phyloP scores from a whole-genome alignment of 2,888 invertebrate genomes.

The Thalpophila matura region DNA sequence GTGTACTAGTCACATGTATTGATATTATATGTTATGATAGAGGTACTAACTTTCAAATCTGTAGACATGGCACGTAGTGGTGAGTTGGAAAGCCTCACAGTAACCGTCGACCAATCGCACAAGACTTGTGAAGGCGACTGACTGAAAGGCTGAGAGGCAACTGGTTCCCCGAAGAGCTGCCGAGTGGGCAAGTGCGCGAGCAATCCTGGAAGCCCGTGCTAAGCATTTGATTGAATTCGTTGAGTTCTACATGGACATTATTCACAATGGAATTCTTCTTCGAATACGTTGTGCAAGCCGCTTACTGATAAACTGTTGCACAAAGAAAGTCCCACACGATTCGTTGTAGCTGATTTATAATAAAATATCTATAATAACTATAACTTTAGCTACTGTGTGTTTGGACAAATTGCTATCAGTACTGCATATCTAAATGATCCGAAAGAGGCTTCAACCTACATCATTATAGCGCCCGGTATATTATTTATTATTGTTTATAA shows the following conservation, averaged over 20 bases:
- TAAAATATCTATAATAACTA: constrained; percentile 39
- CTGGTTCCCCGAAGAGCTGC: constrained; percentile 73
- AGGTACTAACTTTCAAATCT: constrained; percentile 70
- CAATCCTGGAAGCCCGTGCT: constrained; percentile 82
- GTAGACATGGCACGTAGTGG: constrained; percentile 62
- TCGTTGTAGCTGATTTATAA: constrained; percentile 49
- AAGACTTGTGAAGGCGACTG: constrained; percentile 67
- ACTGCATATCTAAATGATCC: constrained; percentile 18
- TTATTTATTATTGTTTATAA: constrained; percentile 38
- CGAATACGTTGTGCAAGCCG: constrained; percentile 80
- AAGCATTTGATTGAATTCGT: constrained; percentile 84
- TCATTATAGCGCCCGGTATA: constrained; percentile 26
- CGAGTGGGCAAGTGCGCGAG: constrained; percentile 69
- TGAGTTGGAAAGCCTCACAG: constrained; percentile 53
- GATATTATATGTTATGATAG: constrained; percentile 57
- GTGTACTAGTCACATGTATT: constrained; percentile 39
- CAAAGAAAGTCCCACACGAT: constrained; percentile 65
- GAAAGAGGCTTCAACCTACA: constrained; percentile 2
- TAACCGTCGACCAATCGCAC: constrained; percentile 59
- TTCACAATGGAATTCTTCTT: constrained; percentile 75
- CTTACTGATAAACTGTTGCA: constrained; percentile 71
- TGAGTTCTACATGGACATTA: constrained; percentile 74
- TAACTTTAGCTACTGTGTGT: constrained; percentile 20
- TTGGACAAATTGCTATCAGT: constrained; percentile 24
- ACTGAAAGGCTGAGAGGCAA: constrained; percentile 66